Evolutionary conservation across 2,888 invertebrate genomes (phyloP), one percentile per base, ranked within the genome.

Genomic region (Odontomyia ornata): DNA sequence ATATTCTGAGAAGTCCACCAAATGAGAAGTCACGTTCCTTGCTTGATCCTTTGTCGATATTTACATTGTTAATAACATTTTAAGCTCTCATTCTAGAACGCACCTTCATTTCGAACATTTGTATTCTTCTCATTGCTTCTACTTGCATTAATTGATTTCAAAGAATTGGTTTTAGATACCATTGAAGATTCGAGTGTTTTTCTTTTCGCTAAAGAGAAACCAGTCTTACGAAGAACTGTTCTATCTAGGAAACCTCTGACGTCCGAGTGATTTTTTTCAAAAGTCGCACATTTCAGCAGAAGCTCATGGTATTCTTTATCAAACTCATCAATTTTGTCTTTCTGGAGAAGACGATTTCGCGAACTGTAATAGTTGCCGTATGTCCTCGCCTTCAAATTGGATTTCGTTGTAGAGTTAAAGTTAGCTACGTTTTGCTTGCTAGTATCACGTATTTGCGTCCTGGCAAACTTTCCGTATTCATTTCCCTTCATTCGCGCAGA

Each of bases 281-380:
- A 67, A 0, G 21, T 1, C 21, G 23, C 67, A 46, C 43, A 67
- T 21, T 46, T 43, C 1, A 43, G 2, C 21, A 67, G 21, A 13
- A 67, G 23, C 46, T 9, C 9, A 23, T 13, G 43, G 18, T 21
- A 67, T 46, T 46, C 67, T 23, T 67, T 18, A 23, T 67, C 67
- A 46, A 43, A 67, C 25, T 67, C 67, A 15, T 18, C 43, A 9
- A 18, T 25, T 46, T 0, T 9, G 23, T 23, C 43, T 23, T 67
- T 67, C 13, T 43, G 11, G 15, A 36, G 13, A n/a, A 67, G 46
- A 21, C 46, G 43, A 46, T 67, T 67, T 67, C 67, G 36, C 23
- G 18, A 43, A 21, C 46, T 67, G 23, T 67, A 67, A 43, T 67
- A 67, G 23, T 67, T 67, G 11, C 67, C 67, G 21, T 67, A 67